These are phyloP conservation scores for Drosophila pachea DNA, from an alignment of 1,140 invertebrate genomes.

Conservation along the genomic window DNA sequence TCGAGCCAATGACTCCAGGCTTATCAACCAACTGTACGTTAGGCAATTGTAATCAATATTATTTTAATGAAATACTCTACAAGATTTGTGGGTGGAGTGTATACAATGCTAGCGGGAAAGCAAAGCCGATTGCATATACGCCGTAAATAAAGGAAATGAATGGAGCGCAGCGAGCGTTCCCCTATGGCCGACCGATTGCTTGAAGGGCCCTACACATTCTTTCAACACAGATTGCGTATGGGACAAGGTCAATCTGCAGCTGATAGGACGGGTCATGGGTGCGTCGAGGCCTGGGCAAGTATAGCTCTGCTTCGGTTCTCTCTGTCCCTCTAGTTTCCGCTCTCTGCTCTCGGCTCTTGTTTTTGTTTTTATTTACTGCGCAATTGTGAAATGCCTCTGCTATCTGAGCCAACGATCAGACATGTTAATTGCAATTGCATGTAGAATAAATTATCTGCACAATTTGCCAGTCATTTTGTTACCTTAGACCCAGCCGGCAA, in stretches of 20 bases:
- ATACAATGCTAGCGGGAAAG: too few relatives aligned
- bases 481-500: background rate
- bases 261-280: conserved; percentile 31
- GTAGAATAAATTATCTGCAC: conserved; percentile 45
- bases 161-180: conserved; percentile 1
- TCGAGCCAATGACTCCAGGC: background rate
- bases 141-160: background rate
- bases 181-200: background rate
- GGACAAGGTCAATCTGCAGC: conserved; percentile 29
- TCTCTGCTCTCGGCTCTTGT: background rate
- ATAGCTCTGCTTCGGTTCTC: background rate
- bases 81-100: too few relatives aligned
- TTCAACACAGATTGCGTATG: conserved; percentile 12
- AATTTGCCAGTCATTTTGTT: conserved; percentile 15
- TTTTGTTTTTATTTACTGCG: conserved; percentile 18
- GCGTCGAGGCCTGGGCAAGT: background rate
- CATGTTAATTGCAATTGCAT: conserved; percentile 62
- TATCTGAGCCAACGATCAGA: conserved; percentile 56
- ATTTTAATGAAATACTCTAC: background rate
- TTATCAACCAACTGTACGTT: background rate
- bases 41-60: background rate
- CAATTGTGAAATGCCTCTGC: conserved; percentile 41
- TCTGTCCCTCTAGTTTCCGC: background rate
- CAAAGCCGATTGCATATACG: too few relatives aligned
- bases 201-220: background rate